These are phyloP conservation scores for Bimastos eiseni DNA, from an alignment of 2,888 invertebrate species.

Conservation along the genomic window DNA sequence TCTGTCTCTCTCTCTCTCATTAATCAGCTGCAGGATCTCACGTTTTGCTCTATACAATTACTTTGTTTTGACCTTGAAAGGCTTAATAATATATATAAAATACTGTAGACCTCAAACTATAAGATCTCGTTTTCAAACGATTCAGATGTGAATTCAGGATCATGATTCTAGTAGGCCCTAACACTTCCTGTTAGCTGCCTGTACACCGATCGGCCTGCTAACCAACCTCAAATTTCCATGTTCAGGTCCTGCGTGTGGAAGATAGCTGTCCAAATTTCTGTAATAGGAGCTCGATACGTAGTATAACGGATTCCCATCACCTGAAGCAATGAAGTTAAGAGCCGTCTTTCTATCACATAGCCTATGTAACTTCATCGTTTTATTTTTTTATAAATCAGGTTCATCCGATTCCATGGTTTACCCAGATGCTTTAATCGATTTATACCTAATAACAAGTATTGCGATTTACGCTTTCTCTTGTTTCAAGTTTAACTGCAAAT, in stretches of 20 bases:
- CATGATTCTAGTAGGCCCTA: background rate
- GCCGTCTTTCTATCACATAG: too few species aligned
- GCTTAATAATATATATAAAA: background rate
- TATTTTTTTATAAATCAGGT: too few species aligned
- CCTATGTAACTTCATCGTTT: too few species aligned
- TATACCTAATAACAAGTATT: too few species aligned
- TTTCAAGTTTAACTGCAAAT: too few species aligned
- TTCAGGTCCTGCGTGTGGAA: background rate
- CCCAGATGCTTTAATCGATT: too few species aligned
- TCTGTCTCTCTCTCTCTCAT: too few species aligned
- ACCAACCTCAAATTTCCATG: background rate
- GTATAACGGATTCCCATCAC: background rate
- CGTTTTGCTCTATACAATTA: too few species aligned
- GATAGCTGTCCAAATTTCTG: background rate
- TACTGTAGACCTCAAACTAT: background rate
- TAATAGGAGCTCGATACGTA: constrained; percentile 18
- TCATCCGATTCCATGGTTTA: too few species aligned
- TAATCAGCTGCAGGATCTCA: too few species aligned
- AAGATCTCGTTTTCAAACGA: background rate
- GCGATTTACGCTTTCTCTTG: too few species aligned
- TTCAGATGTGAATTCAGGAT: background rate
- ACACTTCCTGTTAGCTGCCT: background rate
- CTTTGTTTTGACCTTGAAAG: background rate
- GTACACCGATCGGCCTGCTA: background rate
- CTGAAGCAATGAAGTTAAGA: background rate